Percentiles rank a stretch among this genome's conserved stretches.
These are phyloP conservation scores for Lepidotrigona ventralis DNA, from an alignment of 1,140 invertebrate genomes.

Conservation along the genomic window DNA sequence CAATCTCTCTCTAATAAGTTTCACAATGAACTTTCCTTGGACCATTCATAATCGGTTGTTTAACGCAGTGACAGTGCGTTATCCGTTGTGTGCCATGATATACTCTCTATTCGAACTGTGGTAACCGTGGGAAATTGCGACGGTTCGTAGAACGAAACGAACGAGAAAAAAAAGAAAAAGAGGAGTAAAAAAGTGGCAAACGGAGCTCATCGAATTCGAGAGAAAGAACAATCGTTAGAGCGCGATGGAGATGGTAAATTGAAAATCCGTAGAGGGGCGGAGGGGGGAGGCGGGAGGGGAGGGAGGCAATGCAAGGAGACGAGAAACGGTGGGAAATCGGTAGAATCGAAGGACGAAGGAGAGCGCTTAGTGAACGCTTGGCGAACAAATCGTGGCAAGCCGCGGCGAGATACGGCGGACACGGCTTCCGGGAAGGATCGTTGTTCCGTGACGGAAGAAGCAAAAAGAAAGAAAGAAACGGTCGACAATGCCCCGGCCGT, in stretches of 20 bases:
- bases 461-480: constrained; percentile 49
- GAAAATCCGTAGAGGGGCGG: constrained; percentile 21
- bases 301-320: not conserved
- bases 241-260: constrained; percentile 29
- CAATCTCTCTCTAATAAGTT: constrained; percentile 4
- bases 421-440: constrained; percentile 71
- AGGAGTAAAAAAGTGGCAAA: too few relatives aligned
- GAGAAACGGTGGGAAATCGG: constrained; percentile 42
- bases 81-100: not conserved
- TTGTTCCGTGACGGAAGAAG: constrained; percentile 69
- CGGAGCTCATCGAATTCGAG: constrained; percentile 40
- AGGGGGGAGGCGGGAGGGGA: too few relatives aligned
- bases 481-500: constrained; percentile 32
- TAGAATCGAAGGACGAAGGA: constrained; percentile 53
- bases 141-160: not conserved
- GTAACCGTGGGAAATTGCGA: constrained; percentile 37
- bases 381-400: constrained; percentile 61
- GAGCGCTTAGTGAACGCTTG: constrained; percentile 49
- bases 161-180: constrained; percentile 1
- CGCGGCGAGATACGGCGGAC: constrained; percentile 52
- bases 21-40: not conserved
- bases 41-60: constrained; percentile 42
- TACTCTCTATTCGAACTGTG: not conserved
- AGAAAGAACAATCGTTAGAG: constrained; percentile 17
- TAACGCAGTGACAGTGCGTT: constrained; percentile 26